Base-by-base conservation (phyloP, 2,888 invertebrate genomes). In the Aelia acuminata region DNA sequence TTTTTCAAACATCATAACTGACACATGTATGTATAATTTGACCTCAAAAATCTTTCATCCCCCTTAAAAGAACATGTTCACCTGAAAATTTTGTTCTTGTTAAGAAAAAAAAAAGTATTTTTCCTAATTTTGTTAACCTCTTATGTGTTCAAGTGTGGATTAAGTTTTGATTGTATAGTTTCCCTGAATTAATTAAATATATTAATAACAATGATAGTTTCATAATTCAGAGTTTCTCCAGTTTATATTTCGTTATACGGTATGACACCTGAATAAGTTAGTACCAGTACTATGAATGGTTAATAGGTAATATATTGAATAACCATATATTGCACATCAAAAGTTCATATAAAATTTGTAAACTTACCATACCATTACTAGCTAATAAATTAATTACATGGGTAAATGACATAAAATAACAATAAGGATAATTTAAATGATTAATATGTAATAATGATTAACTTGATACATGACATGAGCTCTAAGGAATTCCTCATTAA, bases 311-410 rank as follows among this genome's bases (percentile, higher is more conserved):
- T 57, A 57, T 57, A 13, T 26, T 57, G 13, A 57, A 57, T 1
- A 57, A n/a, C n/a, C n/a, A 57, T 57, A 26, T 57, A 57, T 35
- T 70, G 63, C 63, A 31, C 63, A 63, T 63, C 31, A 70, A 70
- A 70, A 35, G 2, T 70, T 18, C 35, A 35, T 70, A 70, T 35
- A 18, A 18, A 35, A 18, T 70, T 70, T 18, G 4, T 70, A 35
- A 35, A 35, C 31, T 70, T 70, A 1, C 20, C 35, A 70, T 70
- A 8, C 31, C 35, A 70, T 18, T 20, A 26, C 31, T 8, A 70
- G 13, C 57, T 57, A 57, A 26, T 13, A 26, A 57, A 57, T 57
- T 26, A 26, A 57, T 53, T 53, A n/a, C n/a, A 53, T 13, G 26
- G 57, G 26, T 15, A 57, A 57, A 57, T 57, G 57, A 8, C 26